Evolutionary conservation across 2,797 vertebrate genomes (phyloP).

Genomic region (Craterocephalus amniculus): DNA sequence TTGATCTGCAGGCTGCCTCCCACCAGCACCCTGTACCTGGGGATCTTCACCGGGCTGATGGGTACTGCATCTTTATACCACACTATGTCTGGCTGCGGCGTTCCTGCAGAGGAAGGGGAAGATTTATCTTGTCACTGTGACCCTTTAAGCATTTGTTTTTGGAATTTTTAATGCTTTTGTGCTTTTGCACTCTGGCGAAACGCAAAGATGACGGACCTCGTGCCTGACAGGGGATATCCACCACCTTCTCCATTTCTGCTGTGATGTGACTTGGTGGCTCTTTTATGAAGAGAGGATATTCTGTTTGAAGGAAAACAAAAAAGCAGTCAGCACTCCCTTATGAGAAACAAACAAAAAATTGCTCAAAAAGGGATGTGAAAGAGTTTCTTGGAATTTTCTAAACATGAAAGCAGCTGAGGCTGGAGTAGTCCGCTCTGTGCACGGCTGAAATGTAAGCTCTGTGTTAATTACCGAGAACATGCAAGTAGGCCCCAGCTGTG

Average conservation of each 20-base stretch:
- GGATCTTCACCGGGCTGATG: conserved; percentile 87
- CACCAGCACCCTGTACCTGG: conserved; percentile 88
- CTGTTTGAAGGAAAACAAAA: conserved; percentile 59
- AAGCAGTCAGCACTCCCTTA: conserved; percentile 13
- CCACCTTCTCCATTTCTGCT: conserved; percentile 97
- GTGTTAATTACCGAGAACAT: conserved; percentile 87
- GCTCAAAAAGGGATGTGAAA: conserved; percentile 12
- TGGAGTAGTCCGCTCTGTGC: conserved; percentile 24
- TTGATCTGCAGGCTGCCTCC: conserved; percentile 95
- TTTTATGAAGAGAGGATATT: conserved; percentile 92
- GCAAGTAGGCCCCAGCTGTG: conserved; percentile 86
- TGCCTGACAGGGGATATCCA: conserved; percentile 95
- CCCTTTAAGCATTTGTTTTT: conserved; percentile 20
- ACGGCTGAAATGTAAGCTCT: conserved; percentile 7
- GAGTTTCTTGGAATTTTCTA: conserved; percentile 20
- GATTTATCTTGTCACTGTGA: conserved; percentile 25
- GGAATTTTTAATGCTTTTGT: conserved; percentile 10
- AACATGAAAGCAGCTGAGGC: conserved; percentile 28
- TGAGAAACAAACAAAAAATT: conserved; percentile 1
- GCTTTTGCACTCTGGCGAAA: conserved; percentile 17
- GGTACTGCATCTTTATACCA: conserved; percentile 96
- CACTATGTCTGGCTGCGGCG: conserved; percentile 89
- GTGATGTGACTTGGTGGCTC: conserved; percentile 95
- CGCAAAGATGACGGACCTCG: conserved; percentile 77
- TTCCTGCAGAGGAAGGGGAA: conserved; percentile 79